A percentile compares a stretch with the other conserved stretches of the same genome.
phyloP scores from a whole-genome alignment of 1,140 invertebrate genomes.

The Agrilus planipennis region DNA sequence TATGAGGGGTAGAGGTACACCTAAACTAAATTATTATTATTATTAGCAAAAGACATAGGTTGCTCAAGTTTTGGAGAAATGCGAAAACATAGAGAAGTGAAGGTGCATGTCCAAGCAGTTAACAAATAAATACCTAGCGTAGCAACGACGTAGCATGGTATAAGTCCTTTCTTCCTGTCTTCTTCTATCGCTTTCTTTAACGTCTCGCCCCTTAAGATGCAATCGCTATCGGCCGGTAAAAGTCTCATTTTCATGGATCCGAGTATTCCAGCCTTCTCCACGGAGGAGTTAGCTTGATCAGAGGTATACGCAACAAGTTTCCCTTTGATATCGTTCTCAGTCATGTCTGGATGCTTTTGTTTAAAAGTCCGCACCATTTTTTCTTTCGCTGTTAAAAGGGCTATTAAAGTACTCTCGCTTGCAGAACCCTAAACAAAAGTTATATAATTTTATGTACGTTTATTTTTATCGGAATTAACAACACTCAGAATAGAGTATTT shows the following conservation, averaged over 20 bases:
- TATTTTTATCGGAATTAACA: no score
- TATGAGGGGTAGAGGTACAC: no score
- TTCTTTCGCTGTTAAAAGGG: slow-evolving; percentile 70
- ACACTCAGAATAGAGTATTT: no score
- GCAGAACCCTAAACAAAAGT: slow-evolving; percentile 63
- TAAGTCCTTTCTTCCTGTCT: slow-evolving; percentile 57
- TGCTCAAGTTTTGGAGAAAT: no score
- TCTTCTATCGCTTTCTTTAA: slow-evolving; percentile 61
- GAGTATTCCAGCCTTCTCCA: slow-evolving; percentile 76
- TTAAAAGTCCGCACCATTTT: slow-evolving; percentile 49
- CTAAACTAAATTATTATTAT: no score
- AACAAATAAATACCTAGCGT: no score
- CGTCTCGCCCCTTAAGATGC: slow-evolving; percentile 56
- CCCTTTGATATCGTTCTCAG: slow-evolving; percentile 53
- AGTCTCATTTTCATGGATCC: slow-evolving; percentile 72
- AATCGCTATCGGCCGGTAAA: slow-evolving; percentile 61
- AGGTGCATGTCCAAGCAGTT: no score
- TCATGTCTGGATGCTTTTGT: slow-evolving; percentile 44
- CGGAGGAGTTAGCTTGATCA: slow-evolving; percentile 82
- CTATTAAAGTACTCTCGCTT: slow-evolving; percentile 79
- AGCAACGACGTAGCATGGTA: slow-evolving; percentile 71
- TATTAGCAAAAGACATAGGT: no score
- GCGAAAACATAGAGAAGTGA: no score
- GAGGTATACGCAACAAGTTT: slow-evolving; percentile 82
- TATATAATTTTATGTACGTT: no score